These are phyloP conservation scores for Oxyteleia sp. DNA, from an alignment of 2,888 invertebrate species.

Conservation along the genomic window DNA sequence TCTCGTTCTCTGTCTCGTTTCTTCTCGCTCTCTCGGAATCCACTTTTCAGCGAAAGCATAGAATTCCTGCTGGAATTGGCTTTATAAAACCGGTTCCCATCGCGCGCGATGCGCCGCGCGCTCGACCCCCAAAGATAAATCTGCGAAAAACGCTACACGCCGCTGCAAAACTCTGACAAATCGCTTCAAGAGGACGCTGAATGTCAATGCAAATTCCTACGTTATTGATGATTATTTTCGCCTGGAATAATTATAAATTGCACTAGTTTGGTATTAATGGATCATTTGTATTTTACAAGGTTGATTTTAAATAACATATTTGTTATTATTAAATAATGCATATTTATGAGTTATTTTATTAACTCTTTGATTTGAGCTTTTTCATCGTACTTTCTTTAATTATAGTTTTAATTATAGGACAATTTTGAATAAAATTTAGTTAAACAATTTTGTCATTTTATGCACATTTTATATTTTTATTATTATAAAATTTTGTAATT, in stretches of 20 bases:
- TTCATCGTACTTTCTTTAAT: no score
- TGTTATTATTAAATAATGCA: no score
- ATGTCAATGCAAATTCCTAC: conserved; percentile 57
- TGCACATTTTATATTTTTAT: no score
- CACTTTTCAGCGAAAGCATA: conserved; percentile 81
- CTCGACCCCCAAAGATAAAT: conserved; percentile 73
- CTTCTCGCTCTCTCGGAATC: conserved; percentile 77
- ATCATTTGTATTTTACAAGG: no score
- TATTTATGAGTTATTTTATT: no score
- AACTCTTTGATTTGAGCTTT: no score
- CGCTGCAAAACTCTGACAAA: conserved; percentile 73
- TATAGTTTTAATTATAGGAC: no score
- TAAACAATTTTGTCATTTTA: no score
- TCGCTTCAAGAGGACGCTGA: conserved; percentile 52
- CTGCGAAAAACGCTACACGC: conserved; percentile 73
- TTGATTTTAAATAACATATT: no score
- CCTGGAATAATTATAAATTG: conserved; percentile 9
- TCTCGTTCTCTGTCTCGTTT: conserved; percentile 50
- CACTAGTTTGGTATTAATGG: no score
- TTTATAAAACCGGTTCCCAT: conserved; percentile 80
- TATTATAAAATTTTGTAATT: no score
- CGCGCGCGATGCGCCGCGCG: conserved; percentile 62
- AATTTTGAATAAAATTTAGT: no score
- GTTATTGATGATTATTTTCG: conserved; percentile 34
- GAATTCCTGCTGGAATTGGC: conserved; percentile 79